These are phyloP conservation scores for Smithornis capensis DNA, from an alignment of 2,113 vertebrate species.

Conservation along the genomic window DNA sequence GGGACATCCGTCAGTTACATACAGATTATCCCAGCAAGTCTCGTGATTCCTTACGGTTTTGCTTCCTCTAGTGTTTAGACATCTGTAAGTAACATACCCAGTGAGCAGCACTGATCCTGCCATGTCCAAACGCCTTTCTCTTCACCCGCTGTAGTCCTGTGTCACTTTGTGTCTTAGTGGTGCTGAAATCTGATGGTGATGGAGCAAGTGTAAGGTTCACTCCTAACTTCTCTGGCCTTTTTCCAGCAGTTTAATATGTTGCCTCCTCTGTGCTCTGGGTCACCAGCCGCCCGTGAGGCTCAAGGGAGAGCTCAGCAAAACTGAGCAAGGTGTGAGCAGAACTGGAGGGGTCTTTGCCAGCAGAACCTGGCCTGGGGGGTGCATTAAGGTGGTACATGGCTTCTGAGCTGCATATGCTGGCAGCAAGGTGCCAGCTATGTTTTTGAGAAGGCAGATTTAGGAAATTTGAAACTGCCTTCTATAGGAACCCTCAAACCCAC, in stretches of 20 bases:
- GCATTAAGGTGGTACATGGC: neutral
- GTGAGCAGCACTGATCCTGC: neutral
- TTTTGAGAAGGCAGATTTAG: neutral
- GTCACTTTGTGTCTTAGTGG: neutral
- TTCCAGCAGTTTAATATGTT: neutral
- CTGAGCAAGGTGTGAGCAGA: neutral
- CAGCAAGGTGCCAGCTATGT: accelerated
- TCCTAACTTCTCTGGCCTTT: neutral
- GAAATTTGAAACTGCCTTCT: neutral
- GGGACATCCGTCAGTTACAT: neutral
- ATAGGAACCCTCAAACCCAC: neutral
- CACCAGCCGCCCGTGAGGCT: accelerated
- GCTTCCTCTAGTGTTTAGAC: neutral
- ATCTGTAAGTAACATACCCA: neutral
- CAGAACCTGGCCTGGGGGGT: neutral
- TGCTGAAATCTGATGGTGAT: accelerated
- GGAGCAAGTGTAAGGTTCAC: neutral
- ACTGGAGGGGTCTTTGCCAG: neutral
- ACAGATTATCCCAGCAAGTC: neutral
- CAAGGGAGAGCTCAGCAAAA: neutral
- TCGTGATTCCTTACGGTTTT: accelerated
- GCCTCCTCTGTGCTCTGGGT: neutral
- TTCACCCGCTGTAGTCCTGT: neutral
- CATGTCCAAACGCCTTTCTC: accelerated
- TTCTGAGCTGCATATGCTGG: neutral